These are phyloP conservation scores for Taeniopygia guttata DNA, from an alignment of 2,797 vertebrate species.

Conservation along the genomic window DNA sequence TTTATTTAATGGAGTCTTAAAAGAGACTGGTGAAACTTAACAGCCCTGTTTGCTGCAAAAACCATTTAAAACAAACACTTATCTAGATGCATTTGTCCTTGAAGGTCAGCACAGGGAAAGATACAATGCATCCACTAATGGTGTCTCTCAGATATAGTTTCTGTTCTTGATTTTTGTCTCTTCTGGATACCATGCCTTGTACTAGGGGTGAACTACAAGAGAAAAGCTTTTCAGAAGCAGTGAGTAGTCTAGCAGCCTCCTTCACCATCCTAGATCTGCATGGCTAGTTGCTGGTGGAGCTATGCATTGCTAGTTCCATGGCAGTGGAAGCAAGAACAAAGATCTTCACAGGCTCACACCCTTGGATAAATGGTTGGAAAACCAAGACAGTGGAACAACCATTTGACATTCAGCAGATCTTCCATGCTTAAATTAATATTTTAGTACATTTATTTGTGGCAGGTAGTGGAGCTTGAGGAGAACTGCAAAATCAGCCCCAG, in stretches of 20 bases:
- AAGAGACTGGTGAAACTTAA: background rate
- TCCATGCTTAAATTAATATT: background rate
- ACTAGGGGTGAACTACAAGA: background rate
- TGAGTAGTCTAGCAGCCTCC: background rate
- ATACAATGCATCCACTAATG: background rate
- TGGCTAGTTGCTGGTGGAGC: background rate
- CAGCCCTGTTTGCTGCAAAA: slow-evolving; percentile 3
- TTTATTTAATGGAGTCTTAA: slow-evolving; percentile 4
- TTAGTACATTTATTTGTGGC: background rate
- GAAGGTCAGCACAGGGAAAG: background rate
- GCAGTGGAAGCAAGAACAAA: background rate
- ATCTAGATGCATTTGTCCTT: background rate
- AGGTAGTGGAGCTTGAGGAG: background rate
- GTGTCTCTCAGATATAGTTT: background rate
- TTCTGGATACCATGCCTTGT: background rate
- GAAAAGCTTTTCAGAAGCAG: slow-evolving; percentile 34
- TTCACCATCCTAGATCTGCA: background rate
- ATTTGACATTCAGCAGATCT: background rate
- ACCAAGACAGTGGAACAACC: background rate
- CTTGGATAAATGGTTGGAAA: background rate
- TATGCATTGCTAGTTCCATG: too few relatives aligned
- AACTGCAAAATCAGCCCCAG: background rate
- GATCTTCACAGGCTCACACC: background rate
- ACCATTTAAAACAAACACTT: background rate
- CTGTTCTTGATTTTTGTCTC: background rate